A percentile compares a stretch with the other conserved stretches of the same genome.
Evolutionary conservation across 64 coral and sea anemone species (phyloP).

Genomic region (Pocillopora damicornis): DNA sequence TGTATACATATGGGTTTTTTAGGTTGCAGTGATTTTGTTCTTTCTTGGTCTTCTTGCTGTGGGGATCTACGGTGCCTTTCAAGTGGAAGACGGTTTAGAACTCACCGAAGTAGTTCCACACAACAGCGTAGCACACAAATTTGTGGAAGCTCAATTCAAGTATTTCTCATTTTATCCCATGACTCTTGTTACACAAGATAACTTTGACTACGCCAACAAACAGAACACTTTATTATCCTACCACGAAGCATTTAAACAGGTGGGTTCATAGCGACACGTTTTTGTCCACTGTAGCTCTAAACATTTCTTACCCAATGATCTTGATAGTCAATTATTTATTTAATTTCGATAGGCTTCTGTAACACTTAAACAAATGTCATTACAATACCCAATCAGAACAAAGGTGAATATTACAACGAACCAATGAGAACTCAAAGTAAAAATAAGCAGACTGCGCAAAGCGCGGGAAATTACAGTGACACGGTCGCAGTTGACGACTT

Average conservation of each 20-base stretch:
- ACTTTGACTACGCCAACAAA: conserved; percentile 81
- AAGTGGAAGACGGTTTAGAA: conserved; percentile 81
- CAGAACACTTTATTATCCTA: conserved; percentile 71
- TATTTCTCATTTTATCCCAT: conserved; percentile 95
- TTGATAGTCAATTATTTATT: too few species aligned
- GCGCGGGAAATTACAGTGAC: too few species aligned
- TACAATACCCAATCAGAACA: too few species aligned
- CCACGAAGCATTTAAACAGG: conserved; percentile 70
- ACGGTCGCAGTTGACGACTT: too few species aligned
- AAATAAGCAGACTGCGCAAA: too few species aligned
- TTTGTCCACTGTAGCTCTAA: neutral
- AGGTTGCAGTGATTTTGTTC: conserved; percentile 74
- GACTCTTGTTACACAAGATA: conserved; percentile 64
- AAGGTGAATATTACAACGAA: too few species aligned
- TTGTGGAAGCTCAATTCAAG: conserved; percentile 74
- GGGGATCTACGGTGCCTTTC: conserved; percentile 72
- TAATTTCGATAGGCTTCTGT: too few species aligned
- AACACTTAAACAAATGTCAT: too few species aligned
- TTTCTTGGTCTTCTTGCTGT: conserved; percentile 68
- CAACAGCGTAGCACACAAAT: conserved; percentile 60
- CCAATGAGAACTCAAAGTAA: too few species aligned
- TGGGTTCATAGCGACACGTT: neutral
- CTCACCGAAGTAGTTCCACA: conserved; percentile 83
- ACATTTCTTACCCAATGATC: too few species aligned
- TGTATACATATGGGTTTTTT: neutral